Conservation (phyloP, 2,797 vertebrate species). For the Sylvia borin region DNA sequence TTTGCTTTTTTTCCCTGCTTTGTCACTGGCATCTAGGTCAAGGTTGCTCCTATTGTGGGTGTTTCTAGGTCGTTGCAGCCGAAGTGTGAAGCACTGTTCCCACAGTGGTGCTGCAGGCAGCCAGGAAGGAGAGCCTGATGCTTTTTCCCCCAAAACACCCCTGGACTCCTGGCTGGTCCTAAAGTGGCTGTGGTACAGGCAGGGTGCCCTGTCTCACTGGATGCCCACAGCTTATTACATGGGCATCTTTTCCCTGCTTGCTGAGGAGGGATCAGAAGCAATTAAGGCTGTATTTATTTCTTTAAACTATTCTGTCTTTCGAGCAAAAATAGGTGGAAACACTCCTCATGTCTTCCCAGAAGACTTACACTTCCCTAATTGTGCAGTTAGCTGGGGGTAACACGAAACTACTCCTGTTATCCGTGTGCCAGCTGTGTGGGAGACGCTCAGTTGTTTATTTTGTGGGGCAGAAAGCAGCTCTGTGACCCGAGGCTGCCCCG, state of each 20-base stretch:
- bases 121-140: not conserved
- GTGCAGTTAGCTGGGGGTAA: not conserved
- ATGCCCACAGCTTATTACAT: not conserved
- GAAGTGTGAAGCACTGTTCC: not conserved
- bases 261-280: not conserved
- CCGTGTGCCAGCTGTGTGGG: not conserved
- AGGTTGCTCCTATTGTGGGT: not conserved
- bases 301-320: not conserved
- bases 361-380: not conserved
- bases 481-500: not conserved
- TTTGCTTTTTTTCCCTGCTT: not conserved
- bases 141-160: accelerated
- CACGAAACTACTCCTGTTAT: not conserved
- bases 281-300: not conserved
- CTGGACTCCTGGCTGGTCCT: not conserved
- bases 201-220: not conserved
- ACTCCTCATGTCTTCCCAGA: not conserved
- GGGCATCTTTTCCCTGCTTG: not conserved
- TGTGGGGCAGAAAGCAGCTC: not conserved
- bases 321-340: not conserved
- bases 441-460: not conserved
- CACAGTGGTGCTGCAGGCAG: not conserved
- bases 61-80: not conserved
- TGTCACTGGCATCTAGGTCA: not conserved
- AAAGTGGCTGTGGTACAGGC: accelerated